Evolutionary conservation across 64 coral and sea anemone genomes (phyloP).

Genomic region (Montipora capricornis): DNA sequence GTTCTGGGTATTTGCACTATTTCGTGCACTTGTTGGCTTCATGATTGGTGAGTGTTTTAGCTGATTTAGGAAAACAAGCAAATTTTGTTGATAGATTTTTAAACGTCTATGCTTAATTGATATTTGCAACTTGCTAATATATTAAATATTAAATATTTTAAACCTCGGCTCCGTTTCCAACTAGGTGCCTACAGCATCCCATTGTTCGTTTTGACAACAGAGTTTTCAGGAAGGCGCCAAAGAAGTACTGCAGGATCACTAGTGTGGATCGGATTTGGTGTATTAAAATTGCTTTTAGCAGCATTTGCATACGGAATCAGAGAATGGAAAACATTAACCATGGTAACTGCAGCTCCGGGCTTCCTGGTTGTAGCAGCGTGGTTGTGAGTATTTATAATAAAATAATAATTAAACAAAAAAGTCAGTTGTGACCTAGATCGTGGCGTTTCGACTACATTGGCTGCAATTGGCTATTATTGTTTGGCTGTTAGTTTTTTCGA

Average conservation of each 20-base stretch:
- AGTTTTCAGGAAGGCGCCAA: conserved; percentile 32
- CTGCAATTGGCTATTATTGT: too few species aligned
- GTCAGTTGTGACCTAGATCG: too few species aligned
- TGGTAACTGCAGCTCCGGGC: not conserved
- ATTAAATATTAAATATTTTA: too few species aligned
- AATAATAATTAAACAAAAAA: too few species aligned
- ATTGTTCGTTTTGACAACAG: conserved; percentile 25
- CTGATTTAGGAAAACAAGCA: too few species aligned
- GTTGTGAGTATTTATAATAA: conserved; percentile 1
- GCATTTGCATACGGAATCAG: conserved; percentile 22
- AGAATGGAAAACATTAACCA: conserved; percentile 33
- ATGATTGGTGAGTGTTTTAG: conserved; percentile 34
- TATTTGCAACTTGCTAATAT: too few species aligned
- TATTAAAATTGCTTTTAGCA: not conserved
- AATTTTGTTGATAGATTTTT: too few species aligned
- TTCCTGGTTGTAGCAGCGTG: not conserved
- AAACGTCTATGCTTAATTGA: too few species aligned
- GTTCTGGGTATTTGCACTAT: conserved; percentile 86
- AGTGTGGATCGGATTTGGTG: conserved; percentile 9
- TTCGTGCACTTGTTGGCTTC: conserved; percentile 69
- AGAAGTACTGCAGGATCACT: not conserved
- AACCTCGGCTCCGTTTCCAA: not conserved
- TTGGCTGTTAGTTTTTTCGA: too few species aligned
- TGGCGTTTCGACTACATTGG: too few species aligned
- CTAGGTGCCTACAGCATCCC: conserved; percentile 30